Evolutionary conservation across 2,888 invertebrate species (phyloP), one percentile per base, ranked within the genome.

Genomic region (Cephus sareptanus): DNA sequence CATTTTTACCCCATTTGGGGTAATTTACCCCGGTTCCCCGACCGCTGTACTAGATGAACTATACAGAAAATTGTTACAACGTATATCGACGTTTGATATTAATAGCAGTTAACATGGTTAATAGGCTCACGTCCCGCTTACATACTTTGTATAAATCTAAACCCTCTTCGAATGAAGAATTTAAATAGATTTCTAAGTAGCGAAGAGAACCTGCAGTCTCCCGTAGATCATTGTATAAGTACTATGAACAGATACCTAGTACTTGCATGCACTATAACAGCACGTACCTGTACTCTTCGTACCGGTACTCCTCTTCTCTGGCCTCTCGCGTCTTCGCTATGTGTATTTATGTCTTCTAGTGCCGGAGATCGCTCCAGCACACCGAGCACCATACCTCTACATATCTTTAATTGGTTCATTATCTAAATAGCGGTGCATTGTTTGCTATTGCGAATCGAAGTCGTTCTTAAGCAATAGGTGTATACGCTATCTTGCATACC

Each of bases 401-500:
- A 77, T 77, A 75, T 75, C 75, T 79, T 81, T 84, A 85, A 85
- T 85, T 85, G 84, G 84, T 85, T 84, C 84, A 84, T 85, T 85
- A 84, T 84, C 83, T 77, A 81, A 84, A 84, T 83, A 81, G 82
- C 76, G 79, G 80, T 80, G 77, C 75, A 75, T 75, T 77, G 79
- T 77, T 76, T 69, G 75, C 83, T 74, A 83, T 83, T 83, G 81
- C 81, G 77, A 74, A 76, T 71, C 76, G 74, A 80, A 81, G 75
- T 80, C 80, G 77, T 78, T 74, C 81, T 79, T 79, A 70, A 70
- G 70, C 30, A 70, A 40, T 40, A 40, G 23, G 23, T 40, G 23
- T 40, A 40, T 23, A 40, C 40, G 40, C 40, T 40, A 40, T 40
- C 40, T 40, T 40, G 40, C 40, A 40, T 40, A 40, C 40, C 40